These are phyloP conservation scores for Percopsis omiscomaycus DNA, from an alignment of 2,797 vertebrate species.

Conservation along the genomic window DNA sequence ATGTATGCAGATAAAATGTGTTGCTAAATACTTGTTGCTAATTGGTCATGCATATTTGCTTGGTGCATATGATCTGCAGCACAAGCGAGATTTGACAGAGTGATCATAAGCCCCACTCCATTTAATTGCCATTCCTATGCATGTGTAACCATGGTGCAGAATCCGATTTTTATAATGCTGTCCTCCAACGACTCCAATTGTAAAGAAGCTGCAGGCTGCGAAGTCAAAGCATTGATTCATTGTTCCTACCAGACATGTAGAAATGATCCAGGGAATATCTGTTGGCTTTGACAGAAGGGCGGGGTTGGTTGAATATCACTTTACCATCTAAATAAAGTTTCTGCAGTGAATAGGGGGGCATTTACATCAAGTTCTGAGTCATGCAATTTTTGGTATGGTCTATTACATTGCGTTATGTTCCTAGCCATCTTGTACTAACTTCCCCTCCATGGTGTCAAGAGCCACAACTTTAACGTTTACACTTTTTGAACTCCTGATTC, in stretches of 20 bases:
- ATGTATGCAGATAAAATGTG: neutral
- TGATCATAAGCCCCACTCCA: neutral
- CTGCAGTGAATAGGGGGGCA: neutral
- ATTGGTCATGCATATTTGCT: neutral
- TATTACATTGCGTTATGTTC: neutral
- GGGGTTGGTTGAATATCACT: too few relatives aligned
- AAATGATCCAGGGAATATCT: constrained; percentile 34
- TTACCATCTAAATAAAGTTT: neutral
- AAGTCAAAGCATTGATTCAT: constrained; percentile 23
- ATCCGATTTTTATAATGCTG: constrained; percentile 7
- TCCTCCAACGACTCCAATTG: constrained; percentile 20
- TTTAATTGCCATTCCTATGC: neutral
- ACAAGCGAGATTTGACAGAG: constrained; percentile 1
- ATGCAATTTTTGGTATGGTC: neutral
- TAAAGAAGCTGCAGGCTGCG: constrained; percentile 37
- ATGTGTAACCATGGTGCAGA: neutral
- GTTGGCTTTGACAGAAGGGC: neutral
- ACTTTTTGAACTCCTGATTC: too few relatives aligned
- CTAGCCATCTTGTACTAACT: neutral
- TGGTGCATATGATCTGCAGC: neutral
- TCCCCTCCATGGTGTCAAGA: neutral
- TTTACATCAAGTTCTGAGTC: neutral
- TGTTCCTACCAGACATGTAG: constrained; percentile 31
- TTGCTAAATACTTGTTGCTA: neutral
- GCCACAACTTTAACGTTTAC: too few relatives aligned